phyloP scores from a whole-genome alignment of 2,113 vertebrate species.

The Amblyopsis rosae region DNA sequence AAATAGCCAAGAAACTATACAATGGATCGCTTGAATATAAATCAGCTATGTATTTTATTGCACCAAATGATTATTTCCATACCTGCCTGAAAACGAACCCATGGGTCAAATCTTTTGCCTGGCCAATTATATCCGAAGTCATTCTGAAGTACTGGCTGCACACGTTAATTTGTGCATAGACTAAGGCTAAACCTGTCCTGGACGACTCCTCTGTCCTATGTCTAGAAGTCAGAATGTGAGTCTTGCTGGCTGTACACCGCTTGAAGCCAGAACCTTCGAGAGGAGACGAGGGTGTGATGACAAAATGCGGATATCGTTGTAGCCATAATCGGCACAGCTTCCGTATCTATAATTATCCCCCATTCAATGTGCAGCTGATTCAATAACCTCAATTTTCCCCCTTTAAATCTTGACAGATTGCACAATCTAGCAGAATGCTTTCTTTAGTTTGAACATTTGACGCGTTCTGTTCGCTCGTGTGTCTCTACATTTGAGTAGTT shows the following conservation, averaged over 20 bases:
- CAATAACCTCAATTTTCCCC: conserved; percentile 14
- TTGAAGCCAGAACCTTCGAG: neutral
- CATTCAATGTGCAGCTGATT: conserved; percentile 20
- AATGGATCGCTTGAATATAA: no score
- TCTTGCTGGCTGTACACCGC: neutral
- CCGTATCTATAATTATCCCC: conserved; percentile 60
- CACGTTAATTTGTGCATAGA: no score
- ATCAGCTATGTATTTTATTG: no score
- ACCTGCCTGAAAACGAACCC: no score
- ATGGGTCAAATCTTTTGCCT: no score
- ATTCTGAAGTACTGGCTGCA: no score
- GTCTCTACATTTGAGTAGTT: no score
- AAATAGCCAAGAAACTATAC: no score
- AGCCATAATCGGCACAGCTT: conserved; percentile 40
- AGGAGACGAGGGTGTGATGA: conserved; percentile 3
- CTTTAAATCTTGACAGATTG: neutral
- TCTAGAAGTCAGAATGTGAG: neutral
- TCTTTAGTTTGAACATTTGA: neutral
- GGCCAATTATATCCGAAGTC: no score
- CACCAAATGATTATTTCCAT: no score
- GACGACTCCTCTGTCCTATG: neutral
- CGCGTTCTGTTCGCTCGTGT: no score
- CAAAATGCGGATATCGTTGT: conserved; percentile 27
- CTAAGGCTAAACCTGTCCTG: no score
- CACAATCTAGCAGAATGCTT: conserved; percentile 2